phyloP scores from a whole-genome alignment of 2,888 invertebrate species.

The Tortricodes alternella region DNA sequence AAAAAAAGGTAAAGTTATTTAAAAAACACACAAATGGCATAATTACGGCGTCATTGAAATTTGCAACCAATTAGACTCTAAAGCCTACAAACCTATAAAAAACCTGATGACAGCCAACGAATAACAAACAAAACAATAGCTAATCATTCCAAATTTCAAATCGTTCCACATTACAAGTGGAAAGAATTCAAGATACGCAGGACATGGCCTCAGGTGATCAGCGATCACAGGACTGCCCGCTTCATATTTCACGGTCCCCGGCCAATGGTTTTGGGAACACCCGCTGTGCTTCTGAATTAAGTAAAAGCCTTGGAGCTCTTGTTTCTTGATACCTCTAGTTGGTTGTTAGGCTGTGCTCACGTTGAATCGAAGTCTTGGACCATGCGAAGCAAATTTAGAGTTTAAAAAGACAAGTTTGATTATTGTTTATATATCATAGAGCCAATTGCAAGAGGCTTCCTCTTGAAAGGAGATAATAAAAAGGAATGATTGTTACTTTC shows the following conservation, averaged over 20 bases:
- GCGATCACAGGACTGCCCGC: constrained; percentile 51
- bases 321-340: constrained; percentile 79
- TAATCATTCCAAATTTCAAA: constrained; percentile 35
- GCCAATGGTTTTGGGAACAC: constrained; percentile 81
- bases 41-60: no score
- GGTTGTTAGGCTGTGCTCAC: constrained; percentile 49
- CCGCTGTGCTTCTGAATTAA: constrained; percentile 89
- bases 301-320: constrained; percentile 88
- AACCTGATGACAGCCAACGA: constrained; percentile 5
- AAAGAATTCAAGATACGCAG: constrained; percentile 71
- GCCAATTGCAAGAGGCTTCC: no score
- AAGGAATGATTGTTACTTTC: no score
- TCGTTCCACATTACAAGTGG: constrained; percentile 48
- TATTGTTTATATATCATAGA: no score
- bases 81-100: constrained; percentile 19
- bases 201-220: constrained; percentile 70
- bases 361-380: constrained; percentile 30
- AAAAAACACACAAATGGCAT: background rate
- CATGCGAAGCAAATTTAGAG: no score
- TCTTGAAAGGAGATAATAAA: no score
- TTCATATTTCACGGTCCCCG: constrained; percentile 79
- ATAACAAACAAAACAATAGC: constrained; percentile 21
- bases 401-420: no score
- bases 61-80: no score
- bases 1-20: constrained; percentile 32